Evolutionary conservation across 1,140 invertebrate genomes (phyloP), one percentile per base, ranked within the genome.

Genomic region (Drosophila subpulchrella): DNA sequence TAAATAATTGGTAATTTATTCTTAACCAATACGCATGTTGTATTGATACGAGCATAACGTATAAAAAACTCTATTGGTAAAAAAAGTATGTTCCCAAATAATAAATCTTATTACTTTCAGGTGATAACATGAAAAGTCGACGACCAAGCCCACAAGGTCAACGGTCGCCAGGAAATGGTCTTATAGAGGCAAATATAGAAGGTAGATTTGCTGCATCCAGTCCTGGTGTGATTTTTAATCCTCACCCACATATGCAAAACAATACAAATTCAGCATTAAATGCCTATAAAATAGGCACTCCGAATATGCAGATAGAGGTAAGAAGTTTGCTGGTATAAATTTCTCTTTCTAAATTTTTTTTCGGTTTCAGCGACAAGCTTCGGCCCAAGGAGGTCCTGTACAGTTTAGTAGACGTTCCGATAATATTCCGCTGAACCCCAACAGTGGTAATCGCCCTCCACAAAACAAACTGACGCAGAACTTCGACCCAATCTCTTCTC

Each of bases 401-500:
- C 85, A 89, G n/a, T 92, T 92, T 92, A 93, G 93, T 84, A 93
- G 85, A 51, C 94, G 95, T 60, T 94, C 95, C 12, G 96, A 97
- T 89, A 97, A 97, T 93, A 94, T 97, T 66, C 96, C 97, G 44
- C 93, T 97, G 34, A 97, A 97, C 94, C 96, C 97, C 6, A 96
- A 97, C 92, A 95, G 68, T 27, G 54, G 94, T 48, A 94, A 94
- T 75, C 93, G 93, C 81, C 92, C 94, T 44, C 93, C 93, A 34
- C 94, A 93, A 61, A 94, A 94, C 81, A 95, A 94, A 81, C 79
- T 90, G 48, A 81, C 93, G 12, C 94, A 95, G 56, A 95, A 95
- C 81, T 98, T 98, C 92, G 97, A 98, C 93, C 97, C 97, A 0
- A 98, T 98, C 74, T 97, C 97, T 13, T 98, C 97, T 4, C 94